Evolutionary conservation across 2,888 invertebrate species (phyloP).

Genomic region (Pycnomerus fuliginosus): DNA sequence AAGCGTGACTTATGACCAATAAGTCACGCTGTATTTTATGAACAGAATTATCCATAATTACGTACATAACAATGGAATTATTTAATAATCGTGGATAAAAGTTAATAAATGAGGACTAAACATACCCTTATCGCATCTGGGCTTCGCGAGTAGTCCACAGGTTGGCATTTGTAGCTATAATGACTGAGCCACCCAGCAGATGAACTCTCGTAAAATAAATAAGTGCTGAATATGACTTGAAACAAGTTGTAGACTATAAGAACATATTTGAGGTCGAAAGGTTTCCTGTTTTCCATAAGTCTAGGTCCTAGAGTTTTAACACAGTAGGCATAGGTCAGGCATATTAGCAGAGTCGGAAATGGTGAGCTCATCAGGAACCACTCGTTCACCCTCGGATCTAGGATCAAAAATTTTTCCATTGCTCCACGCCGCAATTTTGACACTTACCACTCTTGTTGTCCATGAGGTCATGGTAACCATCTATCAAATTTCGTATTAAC

Average conservation of each 20-base stretch:
- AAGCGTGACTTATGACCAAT: no score
- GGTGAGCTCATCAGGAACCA: constrained; percentile 91
- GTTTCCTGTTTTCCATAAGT: constrained; percentile 87
- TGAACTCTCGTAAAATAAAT: constrained; percentile 83
- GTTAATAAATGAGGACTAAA: constrained; percentile 17
- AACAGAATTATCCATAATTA: no score
- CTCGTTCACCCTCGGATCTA: constrained; percentile 86
- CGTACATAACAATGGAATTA: no score
- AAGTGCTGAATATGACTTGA: constrained; percentile 87
- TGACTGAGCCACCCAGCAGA: constrained; percentile 69
- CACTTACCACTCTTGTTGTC: constrained; percentile 64
- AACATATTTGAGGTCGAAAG: constrained; percentile 75
- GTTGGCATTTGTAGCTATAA: constrained; percentile 76
- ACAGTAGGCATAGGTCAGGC: constrained; percentile 80
- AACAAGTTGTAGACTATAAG: constrained; percentile 85
- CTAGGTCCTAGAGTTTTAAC: constrained; percentile 80
- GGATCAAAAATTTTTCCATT: no score
- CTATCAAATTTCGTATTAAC: constrained; percentile 59
- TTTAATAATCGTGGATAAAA: constrained; percentile 18
- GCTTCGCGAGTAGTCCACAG: constrained; percentile 72
- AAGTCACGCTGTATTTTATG: no score
- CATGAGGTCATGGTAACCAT: constrained; percentile 74
- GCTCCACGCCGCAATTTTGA: no score
- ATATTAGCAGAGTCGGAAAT: constrained; percentile 79
- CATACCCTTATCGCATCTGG: constrained; percentile 71